Evolutionary conservation across 2,113 vertebrate genomes (phyloP).

Genomic region (cattle (Bos taurus)): ARS-UCD2.0 NC_037338.1:46796001-46796500

Average conservation of each 20-base stretch:
- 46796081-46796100: background rate
- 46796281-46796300: background rate
- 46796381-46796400: background rate
- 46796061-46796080: background rate
- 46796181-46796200: background rate
- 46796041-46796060: background rate
- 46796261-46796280: background rate
- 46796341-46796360: background rate
- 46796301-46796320: background rate
- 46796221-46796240: background rate
- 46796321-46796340: background rate
- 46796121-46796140: background rate
- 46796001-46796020: background rate
- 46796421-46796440: background rate
- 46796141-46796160: background rate
- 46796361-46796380: background rate
- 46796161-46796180: background rate
- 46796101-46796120: background rate
- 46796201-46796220: background rate
- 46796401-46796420: background rate
- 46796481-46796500: constrained; percentile 19
- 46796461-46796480: background rate
- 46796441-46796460: background rate
- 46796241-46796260: background rate
- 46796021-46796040: background rate